Percentiles rank a stretch among this genome's conserved stretches.
Evolutionary conservation across 2,797 vertebrate genomes (phyloP).

Genomic region (Cottoperca gobio): DNA sequence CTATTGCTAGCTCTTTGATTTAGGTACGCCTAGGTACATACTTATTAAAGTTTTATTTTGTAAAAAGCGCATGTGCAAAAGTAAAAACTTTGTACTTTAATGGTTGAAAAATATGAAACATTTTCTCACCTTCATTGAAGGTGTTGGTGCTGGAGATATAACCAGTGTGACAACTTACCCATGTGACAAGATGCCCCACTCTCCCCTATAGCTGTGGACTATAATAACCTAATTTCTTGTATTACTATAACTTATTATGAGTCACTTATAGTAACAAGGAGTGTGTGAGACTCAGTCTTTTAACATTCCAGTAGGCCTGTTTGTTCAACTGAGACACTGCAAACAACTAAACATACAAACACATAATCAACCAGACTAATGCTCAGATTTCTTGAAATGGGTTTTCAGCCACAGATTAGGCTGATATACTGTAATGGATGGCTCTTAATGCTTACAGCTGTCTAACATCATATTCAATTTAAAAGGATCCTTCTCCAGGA

Average conservation of each 20-base stretch:
- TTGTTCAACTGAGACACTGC: not conserved
- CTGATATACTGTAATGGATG: not conserved
- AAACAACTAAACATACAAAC: too few relatives aligned
- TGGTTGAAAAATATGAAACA: too few relatives aligned
- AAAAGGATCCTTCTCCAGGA: slow-evolving; percentile 8
- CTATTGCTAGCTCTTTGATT: too few relatives aligned
- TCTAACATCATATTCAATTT: slow-evolving; percentile 7
- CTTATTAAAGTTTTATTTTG: too few relatives aligned
- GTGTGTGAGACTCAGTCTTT: not conserved
- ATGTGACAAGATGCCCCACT: too few relatives aligned
- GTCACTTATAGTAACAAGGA: not conserved
- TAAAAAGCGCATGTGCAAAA: too few relatives aligned
- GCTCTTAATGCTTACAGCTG: not conserved
- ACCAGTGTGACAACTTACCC: too few relatives aligned
- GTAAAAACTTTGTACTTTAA: too few relatives aligned
- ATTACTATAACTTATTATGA: not conserved
- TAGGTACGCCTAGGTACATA: too few relatives aligned
- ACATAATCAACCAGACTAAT: too few relatives aligned
- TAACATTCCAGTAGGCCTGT: not conserved
- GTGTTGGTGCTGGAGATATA: too few relatives aligned
- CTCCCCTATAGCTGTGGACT: not conserved
- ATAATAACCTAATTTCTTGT: not conserved
- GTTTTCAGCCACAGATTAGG: not conserved
- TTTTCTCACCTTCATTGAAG: too few relatives aligned
- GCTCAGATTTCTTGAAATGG: not conserved